phyloP scores from a whole-genome alignment of 2,888 invertebrate genomes.

The Scaptomyza caliginosa region DNA sequence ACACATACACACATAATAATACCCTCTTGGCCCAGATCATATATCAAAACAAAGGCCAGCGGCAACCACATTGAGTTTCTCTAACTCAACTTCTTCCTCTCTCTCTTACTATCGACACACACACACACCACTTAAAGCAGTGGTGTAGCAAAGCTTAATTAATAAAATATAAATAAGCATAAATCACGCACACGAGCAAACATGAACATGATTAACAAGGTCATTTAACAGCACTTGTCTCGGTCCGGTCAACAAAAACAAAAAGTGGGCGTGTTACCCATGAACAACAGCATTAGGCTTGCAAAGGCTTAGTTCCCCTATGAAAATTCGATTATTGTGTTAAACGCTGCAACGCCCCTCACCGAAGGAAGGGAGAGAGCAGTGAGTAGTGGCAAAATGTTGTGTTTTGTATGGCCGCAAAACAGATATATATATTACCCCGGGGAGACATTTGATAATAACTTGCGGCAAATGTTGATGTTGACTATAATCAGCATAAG shows the following conservation, averaged over 20 bases:
- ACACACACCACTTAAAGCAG: background rate
- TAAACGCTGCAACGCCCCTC: conserved; percentile 57
- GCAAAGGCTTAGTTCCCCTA: conserved; percentile 56
- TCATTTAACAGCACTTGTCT: conserved; percentile 73
- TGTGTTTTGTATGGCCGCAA: conserved; percentile 24
- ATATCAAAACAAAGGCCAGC: conserved; percentile 48
- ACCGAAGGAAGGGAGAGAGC: background rate
- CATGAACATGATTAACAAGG: conserved; percentile 74
- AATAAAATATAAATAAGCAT: conserved; percentile 78
- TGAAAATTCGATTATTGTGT: conserved; percentile 73
- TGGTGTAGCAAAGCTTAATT: conserved; percentile 38
- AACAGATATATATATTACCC: conserved; percentile 65
- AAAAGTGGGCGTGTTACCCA: conserved; percentile 43
- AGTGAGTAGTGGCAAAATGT: background rate
- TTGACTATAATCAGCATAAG: conserved; percentile 76
- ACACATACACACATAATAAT: conserved; percentile 1
- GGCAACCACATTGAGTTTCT: conserved; percentile 14
- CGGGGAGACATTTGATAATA: conserved; percentile 76
- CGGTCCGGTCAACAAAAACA: conserved; percentile 36
- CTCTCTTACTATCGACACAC: background rate
- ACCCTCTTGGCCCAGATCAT: conserved; percentile 29
- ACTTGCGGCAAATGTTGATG: conserved; percentile 71
- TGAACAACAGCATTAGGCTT: conserved; percentile 29
- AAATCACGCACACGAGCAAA: conserved; percentile 72
- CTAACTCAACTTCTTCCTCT: background rate